Evolutionary conservation across 2,888 invertebrate species (phyloP).

Genomic region (Endomychus coccineus): DNA sequence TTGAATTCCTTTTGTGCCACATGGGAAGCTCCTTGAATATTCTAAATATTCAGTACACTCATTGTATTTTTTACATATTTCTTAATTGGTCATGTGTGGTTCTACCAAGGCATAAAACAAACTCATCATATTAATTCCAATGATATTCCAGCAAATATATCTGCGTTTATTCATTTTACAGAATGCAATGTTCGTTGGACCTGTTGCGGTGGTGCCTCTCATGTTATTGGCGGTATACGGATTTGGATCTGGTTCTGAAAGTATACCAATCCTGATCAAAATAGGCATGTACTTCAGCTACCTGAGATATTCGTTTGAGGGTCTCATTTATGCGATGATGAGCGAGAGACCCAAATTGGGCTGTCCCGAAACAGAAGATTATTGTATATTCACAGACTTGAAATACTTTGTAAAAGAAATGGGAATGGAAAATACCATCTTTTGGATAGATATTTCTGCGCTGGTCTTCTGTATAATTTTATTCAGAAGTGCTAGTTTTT

Average conservation of each 20-base stretch:
- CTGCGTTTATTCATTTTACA: conserved; percentile 41
- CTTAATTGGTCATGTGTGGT: no score
- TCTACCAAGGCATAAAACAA: no score
- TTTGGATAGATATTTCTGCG: conserved; percentile 59
- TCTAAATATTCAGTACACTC: no score
- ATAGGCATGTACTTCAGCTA: conserved; percentile 77
- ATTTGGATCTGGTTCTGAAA: conserved; percentile 66
- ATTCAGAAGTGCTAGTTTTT: conserved; percentile 62
- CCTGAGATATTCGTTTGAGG: conserved; percentile 61
- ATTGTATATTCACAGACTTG: conserved; percentile 69
- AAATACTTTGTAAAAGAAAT: conserved; percentile 66
- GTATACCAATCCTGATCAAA: conserved; percentile 64
- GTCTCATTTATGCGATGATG: conserved; percentile 71
- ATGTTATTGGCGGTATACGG: conserved; percentile 84
- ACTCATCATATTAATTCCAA: no score
- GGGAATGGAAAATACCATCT: conserved; percentile 64
- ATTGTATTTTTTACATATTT: no score
- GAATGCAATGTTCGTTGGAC: conserved; percentile 87
- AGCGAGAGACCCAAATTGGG: conserved; percentile 62
- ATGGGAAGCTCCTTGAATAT: no score
- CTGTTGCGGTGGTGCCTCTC: conserved; percentile 77
- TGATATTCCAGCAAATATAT: no score
- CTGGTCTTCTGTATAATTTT: conserved; percentile 54
- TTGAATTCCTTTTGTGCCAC: no score
- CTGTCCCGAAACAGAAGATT: conserved; percentile 63